Conservation (phyloP, 2,888 invertebrate species). For the Lithophane ornitopus region DNA sequence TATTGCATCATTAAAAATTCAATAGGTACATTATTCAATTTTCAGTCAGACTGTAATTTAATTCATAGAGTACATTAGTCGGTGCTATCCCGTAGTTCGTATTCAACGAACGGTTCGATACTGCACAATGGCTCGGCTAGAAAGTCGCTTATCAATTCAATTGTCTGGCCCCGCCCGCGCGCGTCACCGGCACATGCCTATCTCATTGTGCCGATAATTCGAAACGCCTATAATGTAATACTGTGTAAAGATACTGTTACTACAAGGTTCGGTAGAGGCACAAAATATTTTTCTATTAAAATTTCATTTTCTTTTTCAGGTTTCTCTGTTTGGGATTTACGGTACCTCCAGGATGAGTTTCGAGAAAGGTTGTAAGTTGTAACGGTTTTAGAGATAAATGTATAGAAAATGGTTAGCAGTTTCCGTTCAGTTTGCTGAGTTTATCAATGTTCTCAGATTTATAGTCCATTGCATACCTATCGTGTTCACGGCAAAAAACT, state of each 20-base stretch:
- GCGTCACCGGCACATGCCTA: constrained; percentile 76
- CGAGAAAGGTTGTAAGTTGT: neutral
- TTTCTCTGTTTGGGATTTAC: neutral
- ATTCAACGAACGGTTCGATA: constrained; percentile 54
- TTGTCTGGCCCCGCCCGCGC: constrained; percentile 84
- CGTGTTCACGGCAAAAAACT: neutral
- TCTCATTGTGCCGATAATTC: constrained; percentile 78
- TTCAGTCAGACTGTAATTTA: constrained; percentile 41
- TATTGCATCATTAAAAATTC: neutral
- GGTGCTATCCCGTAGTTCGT: constrained; percentile 44
- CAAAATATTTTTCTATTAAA: neutral
- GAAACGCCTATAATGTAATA: constrained; percentile 72
- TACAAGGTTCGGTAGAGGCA: constrained; percentile 30
- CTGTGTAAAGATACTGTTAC: constrained; percentile 40
- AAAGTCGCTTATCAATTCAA: constrained; percentile 89
- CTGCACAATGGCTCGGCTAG: constrained; percentile 71
- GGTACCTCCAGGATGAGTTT: neutral
- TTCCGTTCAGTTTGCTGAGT: no score
- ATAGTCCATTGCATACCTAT: neutral
- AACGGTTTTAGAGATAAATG: neutral
- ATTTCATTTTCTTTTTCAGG: neutral
- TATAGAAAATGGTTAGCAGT: neutral
- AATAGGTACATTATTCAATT: neutral
- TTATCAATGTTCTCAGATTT: neutral
- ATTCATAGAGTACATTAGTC: constrained; percentile 42